Conservation (phyloP, 2,797 vertebrate genomes). For the Anguilla obscura region DNA sequence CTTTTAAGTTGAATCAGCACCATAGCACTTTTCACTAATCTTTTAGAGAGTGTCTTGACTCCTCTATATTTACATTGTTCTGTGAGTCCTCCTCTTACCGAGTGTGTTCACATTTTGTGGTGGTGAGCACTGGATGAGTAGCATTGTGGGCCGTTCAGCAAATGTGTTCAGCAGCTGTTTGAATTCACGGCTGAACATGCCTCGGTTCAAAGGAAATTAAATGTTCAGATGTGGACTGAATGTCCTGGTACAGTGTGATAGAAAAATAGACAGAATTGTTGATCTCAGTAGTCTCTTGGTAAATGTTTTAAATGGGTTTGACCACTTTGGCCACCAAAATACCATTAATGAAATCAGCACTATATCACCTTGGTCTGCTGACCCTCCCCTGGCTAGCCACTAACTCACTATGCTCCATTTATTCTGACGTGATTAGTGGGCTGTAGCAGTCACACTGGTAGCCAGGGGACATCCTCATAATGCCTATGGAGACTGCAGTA, state of each 20-base stretch:
- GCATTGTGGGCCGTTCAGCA: constrained; percentile 49
- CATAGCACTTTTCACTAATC: background rate
- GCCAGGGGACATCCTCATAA: background rate
- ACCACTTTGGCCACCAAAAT: background rate
- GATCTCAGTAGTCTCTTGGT: background rate
- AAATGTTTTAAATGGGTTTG: background rate
- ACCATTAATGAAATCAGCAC: background rate
- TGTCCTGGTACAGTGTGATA: constrained; percentile 26
- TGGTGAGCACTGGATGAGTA: constrained; percentile 41
- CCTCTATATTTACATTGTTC: constrained; percentile 16
- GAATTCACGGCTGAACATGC: constrained; percentile 42
- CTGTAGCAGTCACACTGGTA: background rate
- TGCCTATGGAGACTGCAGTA: background rate
- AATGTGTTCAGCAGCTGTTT: constrained; percentile 70
- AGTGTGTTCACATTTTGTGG: constrained; percentile 32
- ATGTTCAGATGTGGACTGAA: constrained; percentile 59
- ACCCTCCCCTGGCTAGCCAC: background rate
- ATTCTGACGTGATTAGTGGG: constrained; percentile 11
- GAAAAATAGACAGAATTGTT: background rate
- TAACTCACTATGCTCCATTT: constrained; percentile 14
- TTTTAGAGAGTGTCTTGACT: constrained; percentile 12
- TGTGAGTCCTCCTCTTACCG: background rate
- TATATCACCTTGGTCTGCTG: background rate
- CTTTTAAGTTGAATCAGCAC: background rate
- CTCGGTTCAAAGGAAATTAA: constrained; percentile 60